A percentile compares a stretch with the other conserved stretches of the same genome.
phyloP scores from a whole-genome alignment of 2,797 vertebrate genomes.

The Characodon lateralis region DNA sequence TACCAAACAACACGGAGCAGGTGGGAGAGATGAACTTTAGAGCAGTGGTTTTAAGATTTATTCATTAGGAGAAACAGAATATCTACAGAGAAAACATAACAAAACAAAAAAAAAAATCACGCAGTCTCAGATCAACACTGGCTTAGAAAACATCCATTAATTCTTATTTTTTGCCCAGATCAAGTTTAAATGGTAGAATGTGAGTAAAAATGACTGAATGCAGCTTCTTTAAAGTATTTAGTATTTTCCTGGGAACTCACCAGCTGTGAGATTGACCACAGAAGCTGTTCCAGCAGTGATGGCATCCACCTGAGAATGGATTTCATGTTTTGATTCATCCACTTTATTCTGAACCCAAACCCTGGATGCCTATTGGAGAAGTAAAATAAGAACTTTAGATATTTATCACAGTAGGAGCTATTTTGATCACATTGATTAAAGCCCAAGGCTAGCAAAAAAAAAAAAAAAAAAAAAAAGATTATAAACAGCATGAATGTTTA shows the following conservation, averaged over 20 bases:
- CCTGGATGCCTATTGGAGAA: constrained; percentile 89
- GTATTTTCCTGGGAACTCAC: constrained; percentile 76
- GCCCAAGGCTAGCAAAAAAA: constrained; percentile 29
- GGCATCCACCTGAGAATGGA: constrained; percentile 98
- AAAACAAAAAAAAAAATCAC: constrained; percentile 27
- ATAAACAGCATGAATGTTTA: constrained; percentile 44
- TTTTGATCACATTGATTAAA: constrained; percentile 66
- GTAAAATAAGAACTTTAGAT: constrained; percentile 49
- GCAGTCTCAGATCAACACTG: constrained; percentile 13
- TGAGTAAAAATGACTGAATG: constrained; percentile 11
- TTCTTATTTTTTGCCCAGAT: not conserved
- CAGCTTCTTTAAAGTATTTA: constrained; percentile 13
- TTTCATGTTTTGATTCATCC: constrained; percentile 99
- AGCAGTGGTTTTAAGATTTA: constrained; percentile 59
- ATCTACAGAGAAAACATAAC: constrained; percentile 42
- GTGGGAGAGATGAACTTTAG: constrained; percentile 43
- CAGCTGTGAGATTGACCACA: constrained; percentile 99
- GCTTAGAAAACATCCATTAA: constrained; percentile 32
- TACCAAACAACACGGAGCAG: constrained; percentile 48
- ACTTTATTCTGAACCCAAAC: constrained; percentile 99
- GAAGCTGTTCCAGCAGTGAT: constrained; percentile 98
- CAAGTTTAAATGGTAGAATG: constrained; percentile 12
- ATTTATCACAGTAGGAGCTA: constrained; percentile 65
- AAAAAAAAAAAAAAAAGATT: constrained; percentile 51
- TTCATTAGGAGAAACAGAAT: constrained; percentile 40